Evolutionary conservation across 2,113 vertebrate species (phyloP), one percentile per base, ranked within the genome.

Genomic region (Austrofundulus limnaeus): DNA sequence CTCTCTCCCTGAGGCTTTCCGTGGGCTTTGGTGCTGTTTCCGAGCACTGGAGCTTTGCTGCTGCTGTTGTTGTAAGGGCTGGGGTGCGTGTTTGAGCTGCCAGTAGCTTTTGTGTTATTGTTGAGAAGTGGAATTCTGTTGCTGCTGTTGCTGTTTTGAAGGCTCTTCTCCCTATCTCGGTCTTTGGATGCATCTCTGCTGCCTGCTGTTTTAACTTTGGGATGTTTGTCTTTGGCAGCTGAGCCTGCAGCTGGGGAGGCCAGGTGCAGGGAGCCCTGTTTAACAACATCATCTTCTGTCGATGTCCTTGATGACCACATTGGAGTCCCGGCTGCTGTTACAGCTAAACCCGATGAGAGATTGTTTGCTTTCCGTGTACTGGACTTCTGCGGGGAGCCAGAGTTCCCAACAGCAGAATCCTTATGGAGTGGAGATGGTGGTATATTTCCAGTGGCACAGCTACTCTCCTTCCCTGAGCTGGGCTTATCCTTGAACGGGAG

Each of bases 181-280:
- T 88, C 90, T 86, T 91, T 92, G 76, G 85, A 84, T 28, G 63
- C 67, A 51, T 92, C 92, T 78, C 81, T 92, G 83, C 73, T 83
- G 66, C 86, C 75, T 46, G 70, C 46, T 2, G 69, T 80, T 75
- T 89, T 89, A 25, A 87, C 81, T 91, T 92, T 92, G 81, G 88
- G 80, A 19, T 84, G 84, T 72, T 90, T 92, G 59, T 93, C 92
- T 92, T 92, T 93, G 85, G 89, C 83, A 77, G 88, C 70, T 25
- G 85, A 72, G 41, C 84, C 77, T 66, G 79, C 67, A 60, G 76
- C 61, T 55, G 80, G 66, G 23, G 78, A 78, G 45, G 74, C 74
- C 77, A 81, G 79, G 38, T 84, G 83, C 51, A 76, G 13, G 24
- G 88, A 80, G 54, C 82, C 81, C 62, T 82, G 86, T 75, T 91